Evolutionary conservation across 2,888 invertebrate species (phyloP).

Genomic region (Orchesella flavescens): DNA sequence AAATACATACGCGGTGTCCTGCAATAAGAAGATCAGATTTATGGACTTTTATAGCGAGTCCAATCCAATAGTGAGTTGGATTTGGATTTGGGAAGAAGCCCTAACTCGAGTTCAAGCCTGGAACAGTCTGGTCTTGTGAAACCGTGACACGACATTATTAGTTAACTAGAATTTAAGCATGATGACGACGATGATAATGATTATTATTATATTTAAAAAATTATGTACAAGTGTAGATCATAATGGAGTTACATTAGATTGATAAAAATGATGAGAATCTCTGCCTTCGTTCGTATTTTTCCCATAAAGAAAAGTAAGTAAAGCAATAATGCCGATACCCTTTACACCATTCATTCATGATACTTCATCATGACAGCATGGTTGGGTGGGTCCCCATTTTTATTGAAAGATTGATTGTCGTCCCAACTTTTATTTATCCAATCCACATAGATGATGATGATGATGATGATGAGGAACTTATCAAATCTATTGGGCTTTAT

Average conservation of each 20-base stretch:
- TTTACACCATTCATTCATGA: too few species aligned
- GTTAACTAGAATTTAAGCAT: too few species aligned
- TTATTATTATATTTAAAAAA: too few species aligned
- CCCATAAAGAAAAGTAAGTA: too few species aligned
- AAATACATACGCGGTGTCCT: not conserved
- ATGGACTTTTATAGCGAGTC: constrained; percentile 3
- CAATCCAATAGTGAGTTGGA: not conserved
- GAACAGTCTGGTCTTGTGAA: not conserved
- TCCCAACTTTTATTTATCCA: constrained; percentile 2
- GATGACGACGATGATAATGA: too few species aligned
- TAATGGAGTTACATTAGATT: too few species aligned
- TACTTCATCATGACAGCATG: constrained; percentile 10
- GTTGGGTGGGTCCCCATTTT: constrained; percentile 49
- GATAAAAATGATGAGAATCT: too few species aligned
- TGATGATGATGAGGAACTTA: constrained; percentile 15
- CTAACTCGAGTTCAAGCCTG: not conserved
- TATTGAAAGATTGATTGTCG: constrained; percentile 56
- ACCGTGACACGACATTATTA: not conserved
- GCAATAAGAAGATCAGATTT: not conserved
- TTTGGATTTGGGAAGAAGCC: too few species aligned
- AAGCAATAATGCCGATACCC: too few species aligned
- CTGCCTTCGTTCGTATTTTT: too few species aligned
- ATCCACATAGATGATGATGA: not conserved
- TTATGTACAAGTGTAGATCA: too few species aligned
- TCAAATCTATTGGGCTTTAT: constrained; percentile 22